Evolutionary conservation across 2,797 vertebrate genomes (phyloP).

Genomic region (Darevskia mixta): DNA sequence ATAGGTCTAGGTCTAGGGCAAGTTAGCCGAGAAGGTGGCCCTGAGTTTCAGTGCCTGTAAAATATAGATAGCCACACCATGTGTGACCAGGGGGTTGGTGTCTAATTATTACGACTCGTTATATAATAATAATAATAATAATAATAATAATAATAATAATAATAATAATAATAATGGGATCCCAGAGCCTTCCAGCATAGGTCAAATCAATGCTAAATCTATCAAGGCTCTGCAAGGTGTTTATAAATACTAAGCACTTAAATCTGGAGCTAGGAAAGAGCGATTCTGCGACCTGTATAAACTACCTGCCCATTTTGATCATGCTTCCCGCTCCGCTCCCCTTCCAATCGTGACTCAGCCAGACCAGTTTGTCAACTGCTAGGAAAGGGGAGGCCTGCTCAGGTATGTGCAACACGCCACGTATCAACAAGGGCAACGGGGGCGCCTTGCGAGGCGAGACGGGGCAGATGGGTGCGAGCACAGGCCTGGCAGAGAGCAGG

Average conservation of each 20-base stretch:
- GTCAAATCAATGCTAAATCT: slow-evolving; percentile 19
- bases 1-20: no score
- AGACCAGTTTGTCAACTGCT: slow-evolving; percentile 18
- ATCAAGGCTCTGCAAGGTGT: not conserved
- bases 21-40: no score
- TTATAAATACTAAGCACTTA: not conserved
- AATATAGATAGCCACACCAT: no score
- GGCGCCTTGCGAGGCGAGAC: not conserved
- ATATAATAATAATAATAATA: no score
- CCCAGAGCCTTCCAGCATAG: slow-evolving; percentile 4
- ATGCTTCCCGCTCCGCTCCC: not conserved
- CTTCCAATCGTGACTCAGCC: not conserved
- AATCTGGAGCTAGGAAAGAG: not conserved
- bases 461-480: no score
- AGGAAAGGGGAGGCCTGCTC: slow-evolving; percentile 33
- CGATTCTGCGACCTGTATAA: not conserved
- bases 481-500: no score
- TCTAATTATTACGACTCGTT: no score
- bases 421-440: not conserved
- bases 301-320: not conserved
- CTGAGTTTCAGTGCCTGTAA: no score
- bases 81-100: no score
- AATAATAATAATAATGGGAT: not conserved
- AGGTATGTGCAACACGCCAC: not conserved
- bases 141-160: no score